These are phyloP conservation scores for Theocolax elegans DNA, from an alignment of 1,140 invertebrate species.

Conservation along the genomic window DNA sequence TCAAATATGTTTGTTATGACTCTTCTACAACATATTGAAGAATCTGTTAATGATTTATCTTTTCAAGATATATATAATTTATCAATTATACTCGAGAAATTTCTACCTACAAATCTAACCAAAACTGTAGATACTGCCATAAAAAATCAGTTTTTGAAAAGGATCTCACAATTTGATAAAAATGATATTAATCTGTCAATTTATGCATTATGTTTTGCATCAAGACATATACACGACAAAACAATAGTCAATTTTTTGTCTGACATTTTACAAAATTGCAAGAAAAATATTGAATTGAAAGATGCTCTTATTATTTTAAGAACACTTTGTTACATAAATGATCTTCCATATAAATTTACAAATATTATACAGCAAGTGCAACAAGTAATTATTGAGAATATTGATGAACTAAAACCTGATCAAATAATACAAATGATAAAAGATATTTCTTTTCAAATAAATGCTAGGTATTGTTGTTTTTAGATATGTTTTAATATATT, in stretches of 20 bases:
- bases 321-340: not conserved
- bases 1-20: slow-evolving; percentile 71
- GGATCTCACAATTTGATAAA: slow-evolving; percentile 32
- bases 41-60: slow-evolving; percentile 71
- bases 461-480: too few relatives aligned
- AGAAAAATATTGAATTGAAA: not conserved
- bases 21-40: slow-evolving; percentile 72
- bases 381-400: slow-evolving; percentile 40
- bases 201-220: slow-evolving; percentile 27
- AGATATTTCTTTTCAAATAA: slow-evolving; percentile 57
- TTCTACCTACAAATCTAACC: slow-evolving; percentile 66
- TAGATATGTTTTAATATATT: too few relatives aligned
- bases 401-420: slow-evolving; percentile 60
- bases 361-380: slow-evolving; percentile 11
- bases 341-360: not conserved
- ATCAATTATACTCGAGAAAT: slow-evolving; percentile 68
- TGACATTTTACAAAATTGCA: slow-evolving; percentile 4
- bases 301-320: slow-evolving; percentile 17
- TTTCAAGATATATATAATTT: slow-evolving; percentile 73
- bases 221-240: slow-evolving; percentile 4
- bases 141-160: slow-evolving; percentile 8
- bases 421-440: slow-evolving; percentile 65
- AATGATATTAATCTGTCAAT: slow-evolving; percentile 15
- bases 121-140: slow-evolving; percentile 73
- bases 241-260: slow-evolving; percentile 6